Conservation (phyloP, 2,888 invertebrate species). For the Tetramorium bicarinatum region DNA sequence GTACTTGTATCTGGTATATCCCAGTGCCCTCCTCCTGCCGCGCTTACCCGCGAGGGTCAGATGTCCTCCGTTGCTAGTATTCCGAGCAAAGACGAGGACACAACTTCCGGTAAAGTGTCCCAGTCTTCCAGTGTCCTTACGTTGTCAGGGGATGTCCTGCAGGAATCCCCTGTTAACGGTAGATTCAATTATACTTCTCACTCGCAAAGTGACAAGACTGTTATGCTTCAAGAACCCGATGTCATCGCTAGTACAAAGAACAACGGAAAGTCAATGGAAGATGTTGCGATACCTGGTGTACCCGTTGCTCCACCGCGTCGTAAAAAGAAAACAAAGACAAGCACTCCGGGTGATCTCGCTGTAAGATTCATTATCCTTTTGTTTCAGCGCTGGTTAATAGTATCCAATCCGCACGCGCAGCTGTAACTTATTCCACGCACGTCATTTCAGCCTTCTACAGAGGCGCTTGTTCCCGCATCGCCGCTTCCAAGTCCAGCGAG, state of each 20-base stretch:
- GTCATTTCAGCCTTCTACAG: constrained; percentile 85
- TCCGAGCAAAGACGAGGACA: constrained; percentile 84
- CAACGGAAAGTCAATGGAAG: constrained; percentile 82
- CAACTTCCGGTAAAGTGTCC: constrained; percentile 83
- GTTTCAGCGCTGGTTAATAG: not conserved
- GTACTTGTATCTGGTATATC: constrained; percentile 78
- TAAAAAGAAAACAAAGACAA: constrained; percentile 90
- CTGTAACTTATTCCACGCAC: constrained; percentile 24
- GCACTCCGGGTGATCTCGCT: constrained; percentile 84
- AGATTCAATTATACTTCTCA: constrained; percentile 78
- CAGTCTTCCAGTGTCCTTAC: constrained; percentile 84
- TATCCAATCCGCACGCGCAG: not conserved
- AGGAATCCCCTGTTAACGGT: constrained; percentile 80
- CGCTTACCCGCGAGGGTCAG: constrained; percentile 81
- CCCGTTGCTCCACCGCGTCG: constrained; percentile 93
- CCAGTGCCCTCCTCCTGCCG: constrained; percentile 73
- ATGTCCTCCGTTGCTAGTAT: constrained; percentile 82
- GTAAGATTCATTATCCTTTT: constrained; percentile 79
- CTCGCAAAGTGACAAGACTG: constrained; percentile 79
- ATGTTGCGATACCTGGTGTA: constrained; percentile 77
- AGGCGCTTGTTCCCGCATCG: constrained; percentile 86
- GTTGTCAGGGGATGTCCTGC: constrained; percentile 82
- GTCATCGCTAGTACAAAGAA: constrained; percentile 96
- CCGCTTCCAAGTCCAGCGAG: constrained; percentile 92
- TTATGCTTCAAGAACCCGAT: constrained; percentile 93